A percentile compares a stretch with the other conserved stretches of the same genome.
phyloP scores from a whole-genome alignment of 2,113 vertebrate genomes.

The Bos indicus region DNA sequence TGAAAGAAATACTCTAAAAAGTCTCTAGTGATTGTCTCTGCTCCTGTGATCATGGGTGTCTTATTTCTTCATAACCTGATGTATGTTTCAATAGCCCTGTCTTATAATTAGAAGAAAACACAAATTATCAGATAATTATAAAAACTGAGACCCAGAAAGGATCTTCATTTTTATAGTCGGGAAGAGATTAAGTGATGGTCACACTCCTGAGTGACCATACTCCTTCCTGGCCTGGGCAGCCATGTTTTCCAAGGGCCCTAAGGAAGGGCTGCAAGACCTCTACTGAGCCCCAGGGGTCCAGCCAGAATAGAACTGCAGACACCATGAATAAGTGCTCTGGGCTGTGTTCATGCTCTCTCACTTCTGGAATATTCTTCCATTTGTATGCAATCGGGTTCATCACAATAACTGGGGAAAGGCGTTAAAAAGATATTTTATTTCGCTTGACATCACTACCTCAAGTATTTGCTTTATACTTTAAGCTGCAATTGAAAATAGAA shows the following conservation, averaged over 20 bases:
- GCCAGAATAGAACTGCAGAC: not conserved
- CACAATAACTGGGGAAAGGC: not conserved
- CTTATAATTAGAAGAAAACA: not conserved
- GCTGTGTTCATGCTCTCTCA: rapidly evolving
- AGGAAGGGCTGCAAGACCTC: not conserved
- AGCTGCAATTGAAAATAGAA: not conserved
- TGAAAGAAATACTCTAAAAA: not conserved
- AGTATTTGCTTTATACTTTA: not conserved
- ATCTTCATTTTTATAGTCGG: not conserved
- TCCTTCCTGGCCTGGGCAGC: not conserved
- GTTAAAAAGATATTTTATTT: not conserved
- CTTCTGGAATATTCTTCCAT: not conserved
- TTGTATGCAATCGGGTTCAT: not conserved
- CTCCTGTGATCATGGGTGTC: not conserved
- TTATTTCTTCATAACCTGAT: not conserved
- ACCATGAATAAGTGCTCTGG: not conserved
- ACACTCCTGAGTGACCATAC: not conserved
- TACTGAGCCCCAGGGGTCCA: not conserved
- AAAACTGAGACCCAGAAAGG: not conserved
- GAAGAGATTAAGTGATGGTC: not conserved
- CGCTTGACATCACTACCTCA: not conserved
- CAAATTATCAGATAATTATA: not conserved
- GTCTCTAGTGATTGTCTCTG: not conserved
- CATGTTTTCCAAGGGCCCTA: not conserved
- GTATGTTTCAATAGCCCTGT: not conserved